Base-by-base conservation (phyloP, 2,797 vertebrate genomes). In the Sebastes melanostomus region DNA sequence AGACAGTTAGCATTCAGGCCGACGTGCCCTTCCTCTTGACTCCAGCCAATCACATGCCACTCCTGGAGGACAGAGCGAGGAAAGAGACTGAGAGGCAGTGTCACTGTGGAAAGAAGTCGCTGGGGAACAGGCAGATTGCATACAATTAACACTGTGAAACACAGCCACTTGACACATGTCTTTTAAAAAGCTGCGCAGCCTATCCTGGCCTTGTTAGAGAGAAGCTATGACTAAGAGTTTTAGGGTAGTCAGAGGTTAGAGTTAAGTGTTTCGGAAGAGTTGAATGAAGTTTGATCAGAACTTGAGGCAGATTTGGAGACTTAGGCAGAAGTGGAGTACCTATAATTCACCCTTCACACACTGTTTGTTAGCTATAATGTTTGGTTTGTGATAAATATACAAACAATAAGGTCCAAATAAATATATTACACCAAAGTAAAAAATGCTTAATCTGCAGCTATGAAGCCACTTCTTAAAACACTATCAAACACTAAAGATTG, bases 141-240 rank as follows among this genome's bases (percentile, higher is more conserved):
- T 84, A 84, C 81, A 82, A 92, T 92, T 89, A 91, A 88, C 78
- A 63, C 61, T 54, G 76, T 80, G 75, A 82, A 78, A 81, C 59
- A 65, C 38, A 67, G 75, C 67, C 78, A 78, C 84, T 89, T 89
- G 81, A 88, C 86, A 87, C 78, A 25, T 72, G 69, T 80, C 56
- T 85, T 63, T 88, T 79, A 52, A 67, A 50, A 83, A 68, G 75
- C 75, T 59, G 55, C 66, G 25, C 65, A 66, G 63, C 72, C 72
- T 27, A 69, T 71, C 27, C 25, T 24, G 22, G 59, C 42, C 30
- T 80, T 75, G 66, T 80, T 78, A 72, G 36, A 81, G 76, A 34
- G 25, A 56, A 32, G 71, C 38, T 58, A 55, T 1, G 8, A 78
- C n/a, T n/a, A 27, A 78, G 56, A 78, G 77, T 76, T 80, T 83